A percentile compares a stretch with the other conserved stretches of the same genome.
phyloP scores from a whole-genome alignment of 1,140 invertebrate genomes.

The Branchinecta lynchi region DNA sequence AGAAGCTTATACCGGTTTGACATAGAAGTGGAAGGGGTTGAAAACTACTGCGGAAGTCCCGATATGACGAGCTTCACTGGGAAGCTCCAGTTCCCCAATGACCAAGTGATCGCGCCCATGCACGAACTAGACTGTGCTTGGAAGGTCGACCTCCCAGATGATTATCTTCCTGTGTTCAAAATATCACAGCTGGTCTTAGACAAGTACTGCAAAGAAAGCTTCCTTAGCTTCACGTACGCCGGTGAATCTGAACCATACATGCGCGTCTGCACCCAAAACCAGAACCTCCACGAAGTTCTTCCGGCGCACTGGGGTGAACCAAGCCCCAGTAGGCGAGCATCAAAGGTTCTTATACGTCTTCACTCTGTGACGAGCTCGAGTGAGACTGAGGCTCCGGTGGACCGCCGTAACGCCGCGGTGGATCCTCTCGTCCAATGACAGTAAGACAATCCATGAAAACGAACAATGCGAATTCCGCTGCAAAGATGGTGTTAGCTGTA shows the following conservation, averaged over 20 bases:
- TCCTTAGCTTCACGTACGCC: not conserved
- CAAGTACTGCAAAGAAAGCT: not conserved
- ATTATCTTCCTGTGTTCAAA: not conserved
- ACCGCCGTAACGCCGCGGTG: not conserved
- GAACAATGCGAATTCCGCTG: constrained; percentile 2
- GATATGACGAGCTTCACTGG: not conserved
- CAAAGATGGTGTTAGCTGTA: constrained; percentile 1
- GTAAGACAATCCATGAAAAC: not conserved
- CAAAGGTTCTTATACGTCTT: not conserved
- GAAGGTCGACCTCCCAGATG: not conserved
- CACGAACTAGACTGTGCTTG: not conserved
- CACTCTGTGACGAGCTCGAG: not conserved
- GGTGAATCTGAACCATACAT: not conserved
- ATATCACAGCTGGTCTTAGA: not conserved
- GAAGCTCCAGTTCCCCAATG: not conserved
- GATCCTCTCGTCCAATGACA: not conserved
- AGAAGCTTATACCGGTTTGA: constrained; percentile 1
- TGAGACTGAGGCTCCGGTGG: not conserved
- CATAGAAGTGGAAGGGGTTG: not conserved
- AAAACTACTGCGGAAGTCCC: not conserved
- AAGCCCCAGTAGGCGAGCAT: not conserved
- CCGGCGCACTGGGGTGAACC: not conserved
- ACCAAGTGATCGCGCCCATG: not conserved
- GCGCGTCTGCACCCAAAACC: not conserved
- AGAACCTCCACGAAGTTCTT: not conserved